A percentile compares a stretch with the other conserved stretches of the same genome.
Conservation (phyloP, 2,113 vertebrate genomes). For the Chroicocephalus ridibundus region DNA sequence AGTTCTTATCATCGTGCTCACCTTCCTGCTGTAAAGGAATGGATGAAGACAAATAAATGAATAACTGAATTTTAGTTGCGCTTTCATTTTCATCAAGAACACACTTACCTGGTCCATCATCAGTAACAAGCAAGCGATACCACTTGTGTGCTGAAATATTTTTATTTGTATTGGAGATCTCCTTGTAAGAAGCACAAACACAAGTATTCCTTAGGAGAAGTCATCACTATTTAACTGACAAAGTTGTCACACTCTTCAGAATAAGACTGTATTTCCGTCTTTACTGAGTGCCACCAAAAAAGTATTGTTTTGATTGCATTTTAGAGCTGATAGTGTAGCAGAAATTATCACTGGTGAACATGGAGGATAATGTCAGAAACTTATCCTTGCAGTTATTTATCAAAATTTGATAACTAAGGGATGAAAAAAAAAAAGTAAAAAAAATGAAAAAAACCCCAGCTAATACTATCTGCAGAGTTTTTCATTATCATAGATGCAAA, state of each 20-base stretch:
- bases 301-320: background rate
- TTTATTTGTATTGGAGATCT: background rate
- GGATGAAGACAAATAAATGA: background rate
- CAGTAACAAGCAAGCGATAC: background rate
- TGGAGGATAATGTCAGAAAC: background rate
- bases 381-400: background rate
- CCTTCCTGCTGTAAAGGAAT: background rate
- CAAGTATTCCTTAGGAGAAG: background rate
- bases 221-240: background rate
- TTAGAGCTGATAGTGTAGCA: background rate
- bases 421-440: background rate
- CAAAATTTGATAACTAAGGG: background rate
- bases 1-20: background rate
- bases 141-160: background rate
- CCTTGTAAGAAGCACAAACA: background rate
- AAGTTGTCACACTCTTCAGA: background rate
- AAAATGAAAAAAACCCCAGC: background rate
- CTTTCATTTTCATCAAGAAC: background rate
- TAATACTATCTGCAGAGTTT: background rate
- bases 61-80: background rate
- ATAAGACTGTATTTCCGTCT: background rate
- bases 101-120: background rate
- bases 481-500: background rate
- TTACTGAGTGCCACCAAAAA: background rate
- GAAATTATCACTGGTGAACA: background rate